Percentiles rank a stretch among this genome's conserved stretches.
These are phyloP conservation scores for Mus caroli DNA, from an alignment of 2,797 vertebrate species.

Conservation along the genomic window DNA sequence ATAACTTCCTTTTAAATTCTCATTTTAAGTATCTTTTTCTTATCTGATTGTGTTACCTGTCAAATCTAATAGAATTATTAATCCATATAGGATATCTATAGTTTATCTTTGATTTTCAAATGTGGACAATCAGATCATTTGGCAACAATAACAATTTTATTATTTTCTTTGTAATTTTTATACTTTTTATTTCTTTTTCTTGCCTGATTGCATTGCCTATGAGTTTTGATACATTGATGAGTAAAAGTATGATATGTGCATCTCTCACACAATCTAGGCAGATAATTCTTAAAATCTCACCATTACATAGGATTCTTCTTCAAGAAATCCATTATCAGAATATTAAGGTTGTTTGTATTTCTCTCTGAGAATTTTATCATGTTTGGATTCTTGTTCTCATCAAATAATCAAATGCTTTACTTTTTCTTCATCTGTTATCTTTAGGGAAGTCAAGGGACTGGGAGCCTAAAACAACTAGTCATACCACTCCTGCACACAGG, in stretches of 20 bases:
- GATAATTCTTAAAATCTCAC: constrained; percentile 53
- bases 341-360: constrained; percentile 19
- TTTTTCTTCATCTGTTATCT: constrained; percentile 12
- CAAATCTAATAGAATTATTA: constrained; percentile 6
- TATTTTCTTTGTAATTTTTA: constrained; percentile 36
- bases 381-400: not conserved
- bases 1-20: constrained; percentile 30
- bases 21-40: not conserved
- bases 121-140: not conserved
- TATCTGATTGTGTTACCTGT: constrained; percentile 21
- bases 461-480: not conserved
- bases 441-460: not conserved
- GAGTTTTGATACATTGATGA: not conserved
- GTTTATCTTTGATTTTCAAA: constrained; percentile 55
- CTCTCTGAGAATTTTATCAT: not conserved
- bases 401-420: not conserved
- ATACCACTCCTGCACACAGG: not conserved
- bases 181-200: constrained; percentile 28
- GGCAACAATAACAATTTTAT: not conserved
- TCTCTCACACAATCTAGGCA: not conserved
- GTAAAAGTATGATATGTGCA: not conserved
- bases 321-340: constrained; percentile 37
- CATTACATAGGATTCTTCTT: constrained; percentile 8
- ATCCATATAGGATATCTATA: not conserved
- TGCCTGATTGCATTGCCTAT: constrained; percentile 6